Base-by-base conservation (phyloP, 2,888 invertebrate species). In the Dynastes hyllus region DNA sequence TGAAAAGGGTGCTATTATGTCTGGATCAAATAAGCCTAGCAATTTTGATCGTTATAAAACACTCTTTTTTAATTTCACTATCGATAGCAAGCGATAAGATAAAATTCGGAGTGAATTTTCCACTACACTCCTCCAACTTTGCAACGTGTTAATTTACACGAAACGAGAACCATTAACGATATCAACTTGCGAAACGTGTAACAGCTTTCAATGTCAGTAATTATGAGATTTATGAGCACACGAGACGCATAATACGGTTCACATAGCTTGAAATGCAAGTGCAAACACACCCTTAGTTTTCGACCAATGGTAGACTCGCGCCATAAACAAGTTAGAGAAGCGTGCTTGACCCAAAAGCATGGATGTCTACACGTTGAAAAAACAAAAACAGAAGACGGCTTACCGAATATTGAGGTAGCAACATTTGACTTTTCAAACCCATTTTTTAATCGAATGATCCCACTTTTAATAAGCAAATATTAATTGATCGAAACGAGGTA, bases 391-490 rank as follows among this genome's bases (percentile, higher is more conserved):
- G 8, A 65, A 76, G 16, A 53, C 37, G n/a, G 32, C 78, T 58
- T 76, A 79, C 79, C 76, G 69, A 50, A 45, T 40, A 76, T 51
- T 76, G 76, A 22, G 79, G 79, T 22, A 67, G 63, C n/a, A 76
- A 63, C 8, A 70, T 55, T 58, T 79, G 76, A 32, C 76, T 76
- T 13, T 69, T 69, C 76, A 79, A 79, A 76, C 79, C 79, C 79
- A 79, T 79, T 53, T 29, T 6, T 53, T 53, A 32, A 32, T 51
- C 51, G 13, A 51, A 9, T 8, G 9, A 37, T 45, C 45, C 11
- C 2, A 16, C 50, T 50, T 50, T 50, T 13, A 16, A 22, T n/a
- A 69, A 50, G 45, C 13, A 69, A 50, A 5, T 69, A 51, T 51
- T 51, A 5, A 32, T 32, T 13, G n/a, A 29, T 3, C 9, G 45